Percentiles rank a stretch among this genome's conserved stretches.
Conservation (phyloP, 2,797 vertebrate species). For the Fistularia commersonii region DNA sequence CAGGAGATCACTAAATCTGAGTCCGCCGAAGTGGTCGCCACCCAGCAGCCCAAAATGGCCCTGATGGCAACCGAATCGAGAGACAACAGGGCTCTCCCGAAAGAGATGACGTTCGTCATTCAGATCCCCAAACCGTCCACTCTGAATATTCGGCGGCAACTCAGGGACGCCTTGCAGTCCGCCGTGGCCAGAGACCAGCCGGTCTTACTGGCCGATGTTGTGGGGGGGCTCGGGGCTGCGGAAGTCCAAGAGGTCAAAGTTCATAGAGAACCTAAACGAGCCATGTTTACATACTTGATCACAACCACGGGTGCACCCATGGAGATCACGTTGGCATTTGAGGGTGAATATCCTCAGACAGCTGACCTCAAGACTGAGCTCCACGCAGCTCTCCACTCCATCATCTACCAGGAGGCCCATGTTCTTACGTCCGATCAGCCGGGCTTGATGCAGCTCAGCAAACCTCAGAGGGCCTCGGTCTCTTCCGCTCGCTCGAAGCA, state of each 20-base stretch:
- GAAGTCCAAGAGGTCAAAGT: slow-evolving; percentile 80
- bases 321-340: slow-evolving; percentile 83
- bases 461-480: slow-evolving; percentile 67
- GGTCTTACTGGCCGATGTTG: slow-evolving; percentile 80
- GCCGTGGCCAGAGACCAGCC: slow-evolving; percentile 80
- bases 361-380: slow-evolving; percentile 82
- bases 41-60: slow-evolving; percentile 66
- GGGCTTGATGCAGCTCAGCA: slow-evolving; percentile 64
- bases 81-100: slow-evolving; percentile 69
- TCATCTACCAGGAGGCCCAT: slow-evolving; percentile 81
- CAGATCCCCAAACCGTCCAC: slow-evolving; percentile 70
- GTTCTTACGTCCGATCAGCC: slow-evolving; percentile 78
- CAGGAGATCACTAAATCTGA: slow-evolving; percentile 60
- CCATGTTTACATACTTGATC: slow-evolving; percentile 82
- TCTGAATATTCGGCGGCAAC: slow-evolving; percentile 76
- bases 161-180: slow-evolving; percentile 79
- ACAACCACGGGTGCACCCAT: slow-evolving; percentile 73
- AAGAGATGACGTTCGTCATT: slow-evolving; percentile 79
- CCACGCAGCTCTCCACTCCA: slow-evolving; percentile 81
- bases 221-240: slow-evolving; percentile 73
- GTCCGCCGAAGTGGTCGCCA: slow-evolving; percentile 42
- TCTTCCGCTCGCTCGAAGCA: slow-evolving; percentile 59
- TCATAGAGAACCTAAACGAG: slow-evolving; percentile 73
- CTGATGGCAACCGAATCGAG: slow-evolving; percentile 69
- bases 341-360: slow-evolving; percentile 79